Evolutionary conservation across 2,113 vertebrate species (phyloP).

Genomic region (Protobothrops mucrosquamatus): DNA sequence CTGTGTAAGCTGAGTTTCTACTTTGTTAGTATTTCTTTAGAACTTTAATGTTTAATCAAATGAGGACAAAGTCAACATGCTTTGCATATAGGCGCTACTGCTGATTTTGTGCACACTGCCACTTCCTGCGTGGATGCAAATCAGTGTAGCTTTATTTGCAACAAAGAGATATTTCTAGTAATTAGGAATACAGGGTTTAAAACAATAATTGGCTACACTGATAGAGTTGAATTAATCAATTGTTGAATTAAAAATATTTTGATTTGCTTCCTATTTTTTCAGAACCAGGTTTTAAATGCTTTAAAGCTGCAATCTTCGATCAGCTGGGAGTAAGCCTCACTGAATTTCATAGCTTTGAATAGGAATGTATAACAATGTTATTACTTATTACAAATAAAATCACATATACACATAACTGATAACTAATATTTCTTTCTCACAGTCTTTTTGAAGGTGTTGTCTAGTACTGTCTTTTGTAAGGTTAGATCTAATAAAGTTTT

Average conservation of each 20-base stretch:
- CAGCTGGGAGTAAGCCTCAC: not conserved
- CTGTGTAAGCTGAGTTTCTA: not conserved
- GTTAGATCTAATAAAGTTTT: not conserved
- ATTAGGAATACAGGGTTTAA: not conserved
- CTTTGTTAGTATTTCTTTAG: conserved; percentile 27
- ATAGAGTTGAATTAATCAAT: not conserved
- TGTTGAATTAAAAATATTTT: not conserved
- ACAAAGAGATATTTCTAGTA: not conserved
- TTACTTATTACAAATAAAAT: not conserved
- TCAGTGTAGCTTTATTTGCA: not conserved
- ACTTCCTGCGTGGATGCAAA: not conserved
- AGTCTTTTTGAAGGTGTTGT: not conserved
- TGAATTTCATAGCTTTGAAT: not conserved
- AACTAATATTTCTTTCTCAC: not conserved
- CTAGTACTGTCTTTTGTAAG: not conserved
- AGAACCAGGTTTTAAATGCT: not conserved
- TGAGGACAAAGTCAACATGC: not conserved
- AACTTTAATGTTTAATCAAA: not conserved
- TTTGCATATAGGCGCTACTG: not conserved
- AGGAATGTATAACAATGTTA: not conserved
- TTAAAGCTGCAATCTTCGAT: not conserved
- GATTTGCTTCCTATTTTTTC: not conserved
- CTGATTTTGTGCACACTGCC: not conserved
- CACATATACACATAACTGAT: not conserved
- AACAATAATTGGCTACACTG: not conserved